Conservation (phyloP, 2,797 vertebrate genomes). For the Esox masquinongy region DNA sequence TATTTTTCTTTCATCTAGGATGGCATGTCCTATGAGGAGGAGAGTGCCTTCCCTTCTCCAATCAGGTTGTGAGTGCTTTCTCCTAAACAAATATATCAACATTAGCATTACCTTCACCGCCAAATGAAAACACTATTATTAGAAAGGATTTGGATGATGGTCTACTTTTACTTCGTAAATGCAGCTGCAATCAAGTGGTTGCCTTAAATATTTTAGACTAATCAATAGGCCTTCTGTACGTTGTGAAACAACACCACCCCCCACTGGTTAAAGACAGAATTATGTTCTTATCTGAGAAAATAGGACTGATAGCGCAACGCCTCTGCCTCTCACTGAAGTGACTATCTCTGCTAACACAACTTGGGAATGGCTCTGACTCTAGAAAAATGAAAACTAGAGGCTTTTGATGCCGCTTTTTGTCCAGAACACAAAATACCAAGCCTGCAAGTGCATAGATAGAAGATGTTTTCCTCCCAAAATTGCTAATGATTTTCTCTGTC, state of each 20-base stretch:
- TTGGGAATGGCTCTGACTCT: slow-evolving; percentile 16
- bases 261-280: slow-evolving; percentile 48
- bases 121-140: neutral
- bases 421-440: neutral
- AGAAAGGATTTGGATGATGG: neutral
- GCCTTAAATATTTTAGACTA: neutral
- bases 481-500: slow-evolving; percentile 25
- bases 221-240: slow-evolving; percentile 3
- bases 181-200: neutral
- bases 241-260: slow-evolving; percentile 28
- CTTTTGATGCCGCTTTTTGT: neutral
- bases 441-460: neutral
- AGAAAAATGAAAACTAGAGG: slow-evolving; percentile 12
- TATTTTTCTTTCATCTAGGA: slow-evolving; percentile 54
- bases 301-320: neutral
- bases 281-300: slow-evolving; percentile 1
- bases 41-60: slow-evolving; percentile 65
- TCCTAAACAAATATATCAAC: neutral
- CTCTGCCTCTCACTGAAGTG: neutral
- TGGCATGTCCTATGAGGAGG: slow-evolving; percentile 74
- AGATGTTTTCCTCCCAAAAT: neutral
- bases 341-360: neutral
- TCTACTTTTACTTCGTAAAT: neutral
- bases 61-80: slow-evolving; percentile 67
- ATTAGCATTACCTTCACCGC: neutral